These are phyloP conservation scores for Lagenorhynchus albirostris DNA, from an alignment of 2,113 vertebrate species.

Conservation along the genomic window DNA sequence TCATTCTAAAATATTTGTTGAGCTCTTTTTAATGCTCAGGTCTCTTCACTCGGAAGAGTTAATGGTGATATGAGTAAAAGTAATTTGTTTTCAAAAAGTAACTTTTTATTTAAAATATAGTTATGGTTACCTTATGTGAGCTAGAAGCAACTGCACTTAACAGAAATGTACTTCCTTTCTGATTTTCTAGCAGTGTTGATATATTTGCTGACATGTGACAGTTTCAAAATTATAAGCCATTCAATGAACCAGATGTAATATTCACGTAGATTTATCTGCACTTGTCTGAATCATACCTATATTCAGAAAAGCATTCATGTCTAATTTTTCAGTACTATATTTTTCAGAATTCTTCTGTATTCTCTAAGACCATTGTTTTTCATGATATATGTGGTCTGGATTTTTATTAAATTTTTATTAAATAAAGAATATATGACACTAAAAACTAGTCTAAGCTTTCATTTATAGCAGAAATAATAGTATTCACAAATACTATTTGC, in stretches of 20 bases:
- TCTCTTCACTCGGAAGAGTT: too few relatives aligned
- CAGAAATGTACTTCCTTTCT: constrained; percentile 35
- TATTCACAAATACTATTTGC: constrained; percentile 4
- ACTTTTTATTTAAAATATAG: neutral
- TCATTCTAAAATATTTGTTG: constrained; percentile 1
- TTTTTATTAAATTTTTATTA: constrained; percentile 16
- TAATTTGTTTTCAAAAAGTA: neutral
- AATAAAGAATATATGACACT: constrained; percentile 22
- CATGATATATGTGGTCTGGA: neutral
- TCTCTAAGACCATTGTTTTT: constrained; percentile 37
- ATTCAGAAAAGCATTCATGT: constrained; percentile 56
- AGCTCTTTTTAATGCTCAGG: neutral
- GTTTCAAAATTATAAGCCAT: constrained; percentile 65
- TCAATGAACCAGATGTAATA: constrained; percentile 65
- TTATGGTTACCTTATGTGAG: neutral
- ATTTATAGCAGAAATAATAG: constrained; percentile 21
- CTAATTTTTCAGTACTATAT: constrained; percentile 37
- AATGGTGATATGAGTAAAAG: neutral
- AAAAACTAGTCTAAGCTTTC: neutral
- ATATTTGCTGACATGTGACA: constrained; percentile 55
- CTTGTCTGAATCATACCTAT: constrained; percentile 63
- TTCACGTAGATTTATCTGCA: constrained; percentile 61
- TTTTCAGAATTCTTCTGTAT: neutral
- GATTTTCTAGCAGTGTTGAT: constrained; percentile 25
- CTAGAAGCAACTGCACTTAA: neutral